Base-by-base conservation (phyloP, 2,113 vertebrate species). In the Amphiprion ocellaris region DNA sequence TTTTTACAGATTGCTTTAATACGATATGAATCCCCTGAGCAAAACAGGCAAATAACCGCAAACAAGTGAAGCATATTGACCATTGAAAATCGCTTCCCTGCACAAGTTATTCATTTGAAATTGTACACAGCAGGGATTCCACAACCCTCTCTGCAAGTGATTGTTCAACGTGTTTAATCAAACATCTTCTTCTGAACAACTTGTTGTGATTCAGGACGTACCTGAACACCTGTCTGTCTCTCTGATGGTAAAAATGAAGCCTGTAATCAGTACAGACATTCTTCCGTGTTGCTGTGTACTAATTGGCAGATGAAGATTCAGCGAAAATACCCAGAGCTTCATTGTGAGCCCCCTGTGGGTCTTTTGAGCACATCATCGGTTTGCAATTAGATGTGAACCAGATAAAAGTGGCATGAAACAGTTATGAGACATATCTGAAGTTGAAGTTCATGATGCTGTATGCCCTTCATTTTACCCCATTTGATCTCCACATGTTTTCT, bases 321-420 rank as follows among this genome's bases (percentile, higher is more conserved):
- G 5, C 9, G 1, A 60, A 72, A 71, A 28, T 21, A 10, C 7
- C n/a, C 10, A 30, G n/a, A 19, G 33, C 19, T 39, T 30, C 7
- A 5, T 26, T 0, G 0, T 46, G 23, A 64, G 67, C 26, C 67
- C 2, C 0, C 28, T 58, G 16, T 14, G 65, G 2, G 39, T 74
- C 28, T 50, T 78, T 66, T 78, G 65, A 81, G 74, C n/a, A 15
- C 21, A 10, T 1, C 21, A 12, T 26, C 76, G 19, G 46, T 1
- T 66, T 79, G 4, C 30, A 53, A 58, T 62, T 24, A 26, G 24
- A 19, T 17, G 4, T 30, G 30, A 7, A 2, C 30, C 0, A 41
- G 56, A 89, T 79, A 1, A 83, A 83, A 74, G 77, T 76, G 54
- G 63, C 30, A 50, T 81, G 7, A 60, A 74, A 70, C 53, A 66